Evolutionary conservation across 2,888 invertebrate species (phyloP), one percentile per base, ranked within the genome.

Genomic region (Caenorhabditis sp.): DNA sequence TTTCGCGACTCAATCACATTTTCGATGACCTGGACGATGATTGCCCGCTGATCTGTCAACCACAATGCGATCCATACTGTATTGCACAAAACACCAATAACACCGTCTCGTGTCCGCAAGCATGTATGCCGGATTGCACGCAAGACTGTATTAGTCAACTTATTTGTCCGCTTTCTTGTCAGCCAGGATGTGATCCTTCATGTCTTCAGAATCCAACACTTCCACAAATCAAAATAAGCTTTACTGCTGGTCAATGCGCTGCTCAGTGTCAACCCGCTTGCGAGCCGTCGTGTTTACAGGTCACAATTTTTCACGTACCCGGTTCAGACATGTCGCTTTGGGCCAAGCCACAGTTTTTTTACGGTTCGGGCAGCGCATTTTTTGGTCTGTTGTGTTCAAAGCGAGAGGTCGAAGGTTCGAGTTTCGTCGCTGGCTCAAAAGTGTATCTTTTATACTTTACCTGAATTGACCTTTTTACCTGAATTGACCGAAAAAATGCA

Each of bases 211-310:
- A 61, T 51, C 67, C 67, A 55, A 63, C 72, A 27, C 54, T 73
- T 36, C 68, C 65, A 59, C 66, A 78, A 43, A 77, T 79, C 53
- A 76, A 69, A 17, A 75, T 79, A 6, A 17, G 12, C 14, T 43
- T 43, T 43, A 17, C 43, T 43, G 43, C 14, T 17, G 12, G 14
- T 53, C 66, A 66, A 63, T 79, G 78, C 60, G 72, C 62, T 31
- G 65, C 57, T 23, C 58, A 70, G 53, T 79, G 78, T 55, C 69
- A 70, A 51, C 75, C 75, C 43, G 70, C 68, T 62, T 76, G 76
- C 59, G 67, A 70, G 5, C 70, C 68, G 12, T 50, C 66, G 23
- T 76, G 76, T 60, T 51, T 23, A 51, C 21, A 51, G 21, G 51
- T 23, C 23, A 31, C 31, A 31, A 31, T 6, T 31, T 31, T 31